Conservation (phyloP, 2,888 invertebrate genomes). For the Euproctis similis region DNA sequence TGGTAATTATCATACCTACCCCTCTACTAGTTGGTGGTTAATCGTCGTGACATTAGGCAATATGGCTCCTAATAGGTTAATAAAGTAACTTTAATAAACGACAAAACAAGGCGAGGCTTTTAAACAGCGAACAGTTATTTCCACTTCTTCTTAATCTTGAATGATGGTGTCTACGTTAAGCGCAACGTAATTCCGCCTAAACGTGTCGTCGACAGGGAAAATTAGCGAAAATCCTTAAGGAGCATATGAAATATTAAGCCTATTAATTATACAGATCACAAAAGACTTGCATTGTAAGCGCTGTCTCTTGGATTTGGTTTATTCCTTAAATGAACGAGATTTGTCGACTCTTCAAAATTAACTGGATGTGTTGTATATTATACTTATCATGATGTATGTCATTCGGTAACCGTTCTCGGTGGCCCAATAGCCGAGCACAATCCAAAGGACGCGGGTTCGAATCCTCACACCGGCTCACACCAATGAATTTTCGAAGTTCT, state of each 20-base stretch:
- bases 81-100: constrained; percentile 37
- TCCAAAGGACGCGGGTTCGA: too few species aligned
- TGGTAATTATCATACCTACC: too few species aligned
- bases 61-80: constrained; percentile 37
- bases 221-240: constrained; percentile 51
- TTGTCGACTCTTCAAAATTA: constrained; percentile 35
- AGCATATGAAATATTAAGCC: constrained; percentile 62
- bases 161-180: constrained; percentile 35
- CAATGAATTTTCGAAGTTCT: too few species aligned
- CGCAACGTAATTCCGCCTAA: constrained; percentile 37
- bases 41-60: too few species aligned
- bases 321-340: constrained; percentile 40
- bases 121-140: constrained; percentile 34
- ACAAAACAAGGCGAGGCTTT: constrained; percentile 38
- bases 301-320: constrained; percentile 34
- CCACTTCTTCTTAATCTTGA: constrained; percentile 42
- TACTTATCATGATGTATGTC: too few species aligned
- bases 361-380: constrained; percentile 11
- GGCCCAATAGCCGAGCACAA: too few species aligned
- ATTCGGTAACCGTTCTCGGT: too few species aligned
- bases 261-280: constrained; percentile 61
- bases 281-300: constrained; percentile 46
- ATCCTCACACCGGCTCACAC: too few species aligned
- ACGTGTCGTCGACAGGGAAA: constrained; percentile 30
- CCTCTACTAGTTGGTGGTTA: too few species aligned